Base-by-base conservation (phyloP, 2,888 invertebrate genomes). In the Drosophila prolongata region DNA sequence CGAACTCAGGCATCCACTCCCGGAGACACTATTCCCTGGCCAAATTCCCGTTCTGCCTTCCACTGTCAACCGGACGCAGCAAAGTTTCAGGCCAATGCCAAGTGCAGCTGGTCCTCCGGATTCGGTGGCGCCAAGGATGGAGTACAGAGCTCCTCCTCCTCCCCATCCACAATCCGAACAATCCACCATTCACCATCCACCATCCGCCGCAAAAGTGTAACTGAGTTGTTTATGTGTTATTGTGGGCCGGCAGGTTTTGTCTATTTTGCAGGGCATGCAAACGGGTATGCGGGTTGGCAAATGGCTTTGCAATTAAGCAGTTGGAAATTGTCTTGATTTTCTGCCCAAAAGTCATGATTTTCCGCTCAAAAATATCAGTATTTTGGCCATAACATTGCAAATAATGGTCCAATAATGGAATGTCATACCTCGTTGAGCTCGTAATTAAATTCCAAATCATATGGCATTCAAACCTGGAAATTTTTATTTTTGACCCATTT, bases 141-240 rank as follows among this genome's bases (percentile, higher is more conserved):
- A 50, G 14, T 24, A 19, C 13, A 35, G 49, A 50, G 4, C 42
- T 34, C 30, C 16, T 35, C 35, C 34, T 16, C 19, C 19, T 6
- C 34, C 30, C 35, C 24, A 19, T 34, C 35, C 38, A 13, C 35
- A 35, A 50, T 27, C 24, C 38, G 27, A 1, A 14, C 14, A 9
- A 9, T 30, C 30, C 30, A 6, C 24, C 24, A 14, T 30, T 6
- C 14, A 10, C 10, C 14, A 34, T 47, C 34, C 47, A 10, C 47
- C 47, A 30, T 47, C 56, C 53, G 67, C 70, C 74, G 53, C 78
- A 86, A 86, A 75, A 74, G 65, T 83, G 83, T 77, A 74, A 78
- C 88, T 86, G 87, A 88, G 84, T 89, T 84, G 87, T 84, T 88
- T 83, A 83, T 83, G 88, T 78, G 71, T 64, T 80, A 77, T 71